Percentiles rank a stretch among this genome's conserved stretches.
Evolutionary conservation across 1,140 invertebrate genomes (phyloP).

Genomic region (Pseudachorutes palmiensis): DNA sequence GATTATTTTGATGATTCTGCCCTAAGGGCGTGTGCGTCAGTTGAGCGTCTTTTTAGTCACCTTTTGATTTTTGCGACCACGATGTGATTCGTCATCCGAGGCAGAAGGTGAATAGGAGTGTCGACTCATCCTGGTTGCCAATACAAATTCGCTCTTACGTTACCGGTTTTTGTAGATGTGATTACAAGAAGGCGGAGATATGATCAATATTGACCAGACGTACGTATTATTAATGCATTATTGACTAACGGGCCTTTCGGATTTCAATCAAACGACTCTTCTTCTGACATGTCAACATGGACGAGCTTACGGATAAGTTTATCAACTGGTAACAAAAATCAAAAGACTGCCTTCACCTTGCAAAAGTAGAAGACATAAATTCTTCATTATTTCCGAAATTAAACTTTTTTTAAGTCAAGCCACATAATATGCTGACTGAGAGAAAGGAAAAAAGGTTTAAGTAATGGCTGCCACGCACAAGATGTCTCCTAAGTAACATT

Average conservation of each 20-base stretch:
- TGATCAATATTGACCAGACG: not conserved
- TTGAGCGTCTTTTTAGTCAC: not conserved
- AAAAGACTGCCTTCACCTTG: too few species aligned
- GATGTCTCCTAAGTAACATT: too few species aligned
- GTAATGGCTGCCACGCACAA: too few species aligned
- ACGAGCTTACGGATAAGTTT: not conserved
- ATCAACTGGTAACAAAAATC: not conserved
- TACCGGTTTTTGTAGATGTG: not conserved
- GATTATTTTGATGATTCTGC: not conserved
- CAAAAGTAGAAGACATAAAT: not conserved
- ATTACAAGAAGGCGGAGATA: not conserved
- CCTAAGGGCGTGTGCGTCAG: too few species aligned
- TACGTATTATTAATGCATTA: not conserved
- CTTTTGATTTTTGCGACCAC: not conserved
- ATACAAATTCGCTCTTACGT: not conserved
- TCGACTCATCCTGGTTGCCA: not conserved
- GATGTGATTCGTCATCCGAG: not conserved
- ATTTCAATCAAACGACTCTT: not conserved
- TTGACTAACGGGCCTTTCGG: not conserved
- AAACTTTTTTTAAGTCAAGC: not conserved
- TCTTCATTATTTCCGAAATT: not conserved
- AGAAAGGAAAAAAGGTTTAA: not conserved
- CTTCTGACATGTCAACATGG: not conserved
- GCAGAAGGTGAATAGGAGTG: not conserved
- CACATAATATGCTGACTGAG: not conserved